Evolutionary conservation across 2,888 invertebrate species (phyloP).

Genomic region (Cheilosia vulpina): DNA sequence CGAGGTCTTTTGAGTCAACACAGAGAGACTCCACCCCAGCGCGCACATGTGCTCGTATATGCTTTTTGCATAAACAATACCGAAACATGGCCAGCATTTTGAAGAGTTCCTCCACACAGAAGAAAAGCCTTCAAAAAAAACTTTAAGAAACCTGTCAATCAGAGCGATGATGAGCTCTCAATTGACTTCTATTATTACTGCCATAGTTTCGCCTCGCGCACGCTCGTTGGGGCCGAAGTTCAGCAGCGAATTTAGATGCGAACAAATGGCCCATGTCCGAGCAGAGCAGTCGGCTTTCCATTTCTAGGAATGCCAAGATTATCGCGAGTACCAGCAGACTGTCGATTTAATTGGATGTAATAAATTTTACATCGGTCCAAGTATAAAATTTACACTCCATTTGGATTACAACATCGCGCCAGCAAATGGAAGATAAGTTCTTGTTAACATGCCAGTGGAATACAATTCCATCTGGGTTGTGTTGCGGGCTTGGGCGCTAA

Average conservation of each 20-base stretch:
- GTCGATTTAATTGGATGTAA: conserved; percentile 63
- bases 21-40: not conserved
- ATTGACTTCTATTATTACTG: conserved; percentile 68
- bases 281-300: conserved; percentile 9
- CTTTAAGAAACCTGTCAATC: conserved; percentile 68
- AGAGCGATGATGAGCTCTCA: conserved; percentile 67
- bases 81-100: conserved; percentile 38
- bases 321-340: not conserved
- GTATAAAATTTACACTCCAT: conserved; percentile 62
- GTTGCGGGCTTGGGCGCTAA: not conserved
- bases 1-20: conserved; percentile 3
- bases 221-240: conserved; percentile 38
- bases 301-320: conserved; percentile 55
- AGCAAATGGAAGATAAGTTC: conserved; percentile 9
- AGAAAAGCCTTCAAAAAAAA: conserved; percentile 12
- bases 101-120: conserved; percentile 12
- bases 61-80: conserved; percentile 48
- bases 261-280: conserved; percentile 57
- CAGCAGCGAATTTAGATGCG: conserved; percentile 45
- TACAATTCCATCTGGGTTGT: conserved; percentile 34
- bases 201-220: not conserved
- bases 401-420: conserved; percentile 60
- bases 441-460: conserved; percentile 30
- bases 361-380: conserved; percentile 63
- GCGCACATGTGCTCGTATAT: conserved; percentile 34